phyloP scores from a whole-genome alignment of 2,888 invertebrate genomes.

The Lissocephala sabroskyi region DNA sequence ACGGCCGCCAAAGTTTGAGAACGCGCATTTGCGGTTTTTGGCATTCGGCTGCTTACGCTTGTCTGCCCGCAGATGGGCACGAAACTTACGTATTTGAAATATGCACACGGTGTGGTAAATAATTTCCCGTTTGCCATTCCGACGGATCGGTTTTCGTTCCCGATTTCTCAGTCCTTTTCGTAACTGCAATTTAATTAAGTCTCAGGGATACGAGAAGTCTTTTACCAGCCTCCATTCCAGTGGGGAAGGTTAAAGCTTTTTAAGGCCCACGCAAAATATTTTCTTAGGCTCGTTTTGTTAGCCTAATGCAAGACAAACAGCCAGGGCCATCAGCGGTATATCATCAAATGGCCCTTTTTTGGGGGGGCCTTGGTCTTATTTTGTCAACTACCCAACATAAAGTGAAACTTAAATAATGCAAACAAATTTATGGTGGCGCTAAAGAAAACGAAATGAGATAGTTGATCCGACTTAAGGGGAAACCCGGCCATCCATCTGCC shows the following conservation, averaged over 20 bases:
- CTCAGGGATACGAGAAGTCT: slow-evolving; percentile 5
- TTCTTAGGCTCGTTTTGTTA: neutral
- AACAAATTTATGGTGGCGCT: slow-evolving; percentile 51
- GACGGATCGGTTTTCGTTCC: no score
- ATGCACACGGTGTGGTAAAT: slow-evolving; percentile 36
- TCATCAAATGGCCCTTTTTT: neutral
- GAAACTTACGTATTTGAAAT: slow-evolving; percentile 39
- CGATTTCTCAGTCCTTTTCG: no score
- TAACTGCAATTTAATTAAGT: slow-evolving; percentile 45
- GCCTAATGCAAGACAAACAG: neutral
- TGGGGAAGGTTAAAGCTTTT: neutral
- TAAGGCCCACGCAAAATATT: neutral
- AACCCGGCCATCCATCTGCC: slow-evolving; percentile 7
- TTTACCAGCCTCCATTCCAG: neutral
- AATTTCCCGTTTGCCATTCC: no score
- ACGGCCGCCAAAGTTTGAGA: no score
- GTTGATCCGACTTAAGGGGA: neutral
- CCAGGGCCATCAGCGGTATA: neutral
- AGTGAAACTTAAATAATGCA: slow-evolving; percentile 56
- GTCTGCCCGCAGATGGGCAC: slow-evolving; percentile 13
- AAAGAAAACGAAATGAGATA: neutral
- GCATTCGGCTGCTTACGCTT: slow-evolving; percentile 15
- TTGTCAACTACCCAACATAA: no score
- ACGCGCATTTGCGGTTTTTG: slow-evolving; percentile 29
- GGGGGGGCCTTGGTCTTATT: no score